Evolutionary conservation across 2,888 invertebrate genomes (phyloP), one percentile per base, ranked within the genome.

Genomic region (Acrobeloides nanus): DNA sequence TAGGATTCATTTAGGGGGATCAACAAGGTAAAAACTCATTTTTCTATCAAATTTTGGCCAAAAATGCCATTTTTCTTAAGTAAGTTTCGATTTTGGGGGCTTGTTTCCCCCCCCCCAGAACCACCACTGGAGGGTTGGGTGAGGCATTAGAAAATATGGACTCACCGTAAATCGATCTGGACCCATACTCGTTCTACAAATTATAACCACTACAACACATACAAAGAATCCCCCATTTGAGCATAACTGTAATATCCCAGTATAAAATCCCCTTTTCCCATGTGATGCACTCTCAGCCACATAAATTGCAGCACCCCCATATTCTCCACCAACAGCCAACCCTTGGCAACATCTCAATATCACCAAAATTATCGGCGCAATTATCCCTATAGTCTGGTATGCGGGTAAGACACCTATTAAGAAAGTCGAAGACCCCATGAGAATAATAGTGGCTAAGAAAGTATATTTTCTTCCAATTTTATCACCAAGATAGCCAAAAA

Each of bases 221-320:
- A 55, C 12, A 17, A 50, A 48, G 21, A 56, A 23, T 26, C 50
- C 50, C 7, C 23, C 6, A 10, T 32, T 48, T 31, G 29, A 46
- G 10, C 31, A 31, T 20, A 31, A 18, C 25, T 55, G 31, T 15
- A 49, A 20, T 21, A 15, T 55, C 31, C 27, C 17, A 46, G 50
- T 37, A 26, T 47, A 55, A 33, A 25, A 55, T n/a, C 50, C 50
- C 46, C 54, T 27, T n/a, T 42, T 8, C 31, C 55, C 46, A 6
- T 7, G 7, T 5, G 55, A 54, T 21, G 50, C 45, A 18, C 50
- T 21, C 47, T 50, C 50, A 32, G 48, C 55, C 24, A 47, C 47
- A n/a, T 48, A 56, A 10, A 34, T 50, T 20, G 55, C 50, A 4
- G 55, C 55, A n/a, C 55, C 55, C 12, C 55, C 54, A 26, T 48